Evolutionary conservation across 1,140 invertebrate species (phyloP).

Genomic region (Penaeus japonicus): DNA sequence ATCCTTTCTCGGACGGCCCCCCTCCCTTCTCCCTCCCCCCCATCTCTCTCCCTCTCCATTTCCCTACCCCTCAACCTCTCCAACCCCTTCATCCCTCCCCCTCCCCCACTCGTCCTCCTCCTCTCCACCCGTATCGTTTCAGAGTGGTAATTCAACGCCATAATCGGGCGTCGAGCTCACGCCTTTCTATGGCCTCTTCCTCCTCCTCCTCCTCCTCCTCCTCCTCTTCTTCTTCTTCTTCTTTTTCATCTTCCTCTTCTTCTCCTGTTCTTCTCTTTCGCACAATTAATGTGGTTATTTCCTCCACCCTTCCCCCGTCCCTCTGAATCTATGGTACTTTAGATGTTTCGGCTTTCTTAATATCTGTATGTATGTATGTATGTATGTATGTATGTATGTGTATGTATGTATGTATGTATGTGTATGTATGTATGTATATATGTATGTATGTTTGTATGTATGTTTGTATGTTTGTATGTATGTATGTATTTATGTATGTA

Average conservation of each 20-base stretch:
- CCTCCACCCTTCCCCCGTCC: neutral
- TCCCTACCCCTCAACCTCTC: neutral
- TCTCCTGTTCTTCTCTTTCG: neutral
- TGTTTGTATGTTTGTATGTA: neutral
- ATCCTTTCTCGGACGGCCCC: too few relatives aligned
- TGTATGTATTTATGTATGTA: neutral
- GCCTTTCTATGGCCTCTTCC: slow-evolving; percentile 34
- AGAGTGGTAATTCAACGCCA: slow-evolving; percentile 41
- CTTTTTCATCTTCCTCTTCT: neutral
- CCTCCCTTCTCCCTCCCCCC: too few relatives aligned
- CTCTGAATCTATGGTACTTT: too few relatives aligned
- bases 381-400: neutral
- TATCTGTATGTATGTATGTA: neutral
- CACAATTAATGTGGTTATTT: neutral
- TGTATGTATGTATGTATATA: neutral
- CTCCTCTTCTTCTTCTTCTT: neutral
- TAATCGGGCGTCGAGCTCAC: slow-evolving; percentile 44
- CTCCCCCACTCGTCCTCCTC: neutral
- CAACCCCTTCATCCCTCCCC: neutral
- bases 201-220: slow-evolving; percentile 23
- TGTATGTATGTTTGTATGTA: neutral
- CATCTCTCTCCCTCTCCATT: too few relatives aligned
- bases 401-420: neutral
- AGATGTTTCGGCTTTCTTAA: neutral
- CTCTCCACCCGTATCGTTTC: slow-evolving; percentile 38